A percentile compares a stretch with the other conserved stretches of the same genome.
Conservation (phyloP, 2,797 vertebrate genomes). For the Centropyge bicolor region DNA sequence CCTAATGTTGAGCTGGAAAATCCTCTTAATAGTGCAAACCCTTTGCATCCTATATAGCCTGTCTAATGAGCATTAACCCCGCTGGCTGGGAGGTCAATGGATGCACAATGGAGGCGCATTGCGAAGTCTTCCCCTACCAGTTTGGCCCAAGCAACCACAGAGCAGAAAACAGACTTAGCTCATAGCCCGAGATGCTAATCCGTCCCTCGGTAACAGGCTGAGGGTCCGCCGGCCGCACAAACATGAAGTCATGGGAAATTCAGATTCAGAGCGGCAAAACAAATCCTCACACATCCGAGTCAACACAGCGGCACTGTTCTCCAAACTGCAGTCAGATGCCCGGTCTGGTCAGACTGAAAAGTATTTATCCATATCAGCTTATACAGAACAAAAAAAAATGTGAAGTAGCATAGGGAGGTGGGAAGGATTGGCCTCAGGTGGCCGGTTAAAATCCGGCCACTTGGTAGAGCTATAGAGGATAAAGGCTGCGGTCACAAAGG, state of each 20-base stretch:
- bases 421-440: conserved; percentile 49
- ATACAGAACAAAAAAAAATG: conserved; percentile 38
- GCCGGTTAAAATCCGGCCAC: conserved; percentile 51
- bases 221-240: conserved; percentile 40
- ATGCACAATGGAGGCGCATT: conserved; percentile 67
- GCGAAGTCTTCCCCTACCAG: conserved; percentile 61
- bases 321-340: conserved; percentile 41
- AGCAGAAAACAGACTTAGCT: conserved; percentile 75
- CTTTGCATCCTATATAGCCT: conserved; percentile 50
- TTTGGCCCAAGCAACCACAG: conserved; percentile 55
- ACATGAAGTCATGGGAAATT: conserved; percentile 70
- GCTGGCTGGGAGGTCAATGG: conserved; percentile 70
- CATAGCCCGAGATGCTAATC: conserved; percentile 73
- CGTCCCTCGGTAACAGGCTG: conserved; percentile 55
- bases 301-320: conserved; percentile 17
- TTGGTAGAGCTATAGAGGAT: conserved; percentile 46
- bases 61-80: conserved; percentile 78
- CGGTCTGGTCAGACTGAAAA: conserved; percentile 13
- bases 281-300: conserved; percentile 47
- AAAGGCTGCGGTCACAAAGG: conserved; percentile 51
- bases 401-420: conserved; percentile 42
- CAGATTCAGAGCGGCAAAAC: conserved; percentile 46
- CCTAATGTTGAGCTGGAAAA: conserved; percentile 62
- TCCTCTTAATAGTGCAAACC: conserved; percentile 63
- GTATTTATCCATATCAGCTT: conserved; percentile 8